Evolutionary conservation across 1,140 invertebrate species (phyloP), one percentile per base, ranked within the genome.

Genomic region (Drosophila orosa): DNA sequence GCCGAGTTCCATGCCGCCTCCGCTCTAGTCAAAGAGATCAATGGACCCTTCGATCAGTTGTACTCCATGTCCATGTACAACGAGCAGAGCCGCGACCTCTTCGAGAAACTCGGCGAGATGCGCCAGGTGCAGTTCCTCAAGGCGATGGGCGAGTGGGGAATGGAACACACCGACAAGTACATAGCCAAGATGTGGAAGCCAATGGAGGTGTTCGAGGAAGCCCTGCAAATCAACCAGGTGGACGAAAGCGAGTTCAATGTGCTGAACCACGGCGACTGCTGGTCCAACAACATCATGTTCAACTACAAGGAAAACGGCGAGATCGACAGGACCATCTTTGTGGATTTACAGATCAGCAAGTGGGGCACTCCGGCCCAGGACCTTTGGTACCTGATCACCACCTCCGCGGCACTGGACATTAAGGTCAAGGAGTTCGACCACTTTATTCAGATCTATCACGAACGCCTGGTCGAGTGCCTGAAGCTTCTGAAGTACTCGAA

Each of bases 241-340:
- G 72, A 94, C 9, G 75, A 92, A 1, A 92, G 92, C 9, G 93
- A 93, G 29, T 94, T 95, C 56, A 93, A 93, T 69, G 94, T 95
- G 3, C 84, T 95, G 8, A 94, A 93, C 75, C 95, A 95, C 56
- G 95, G 95, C 3, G 95, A 95, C 82, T 91, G 92, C 10, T 91
- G 90, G 90, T 56, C 68, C 13, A 91, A 93, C 63, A 93, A 93
- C 44, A 87, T 93, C 3, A 80, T 93, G 69, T 93, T 93, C 40
- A 83, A 79, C 25, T 91, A 92, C 63, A 76, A 85, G 10, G 76
- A 67, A 1, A 50, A 78, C 3, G 92, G 89, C 0, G 92, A 93
- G 74, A 80, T 86, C 1, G 75, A 86, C 74, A 35, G 58, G 10
- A 71, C 74, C 0, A 25, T 80, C 3, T 80, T 91, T 17, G 83